Conservation (phyloP, 2,888 invertebrate genomes). For the Pseudanteris insignis region DNA sequence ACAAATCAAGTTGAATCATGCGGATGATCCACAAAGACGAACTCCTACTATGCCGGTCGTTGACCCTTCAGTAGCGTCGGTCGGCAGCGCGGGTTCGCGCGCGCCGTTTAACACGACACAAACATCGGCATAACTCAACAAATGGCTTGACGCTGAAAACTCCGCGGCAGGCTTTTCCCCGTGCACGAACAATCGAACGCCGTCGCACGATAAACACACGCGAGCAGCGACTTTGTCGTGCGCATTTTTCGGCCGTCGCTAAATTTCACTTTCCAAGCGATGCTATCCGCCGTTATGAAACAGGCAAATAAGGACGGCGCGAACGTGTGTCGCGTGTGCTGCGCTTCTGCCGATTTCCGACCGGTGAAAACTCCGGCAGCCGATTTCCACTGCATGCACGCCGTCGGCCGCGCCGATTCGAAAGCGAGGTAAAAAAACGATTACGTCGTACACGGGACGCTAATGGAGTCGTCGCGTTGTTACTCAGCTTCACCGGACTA, state of each 20-base stretch:
- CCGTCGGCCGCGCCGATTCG: neutral
- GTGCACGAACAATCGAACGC: conserved; percentile 19
- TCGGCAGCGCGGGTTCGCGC: conserved; percentile 21
- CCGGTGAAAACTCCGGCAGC: neutral
- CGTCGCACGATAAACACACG: conserved; percentile 25
- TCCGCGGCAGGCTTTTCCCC: neutral
- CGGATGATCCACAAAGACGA: conserved; percentile 36
- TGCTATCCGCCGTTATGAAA: conserved; percentile 26
- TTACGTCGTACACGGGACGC: neutral
- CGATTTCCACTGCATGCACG: neutral
- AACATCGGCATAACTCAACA: conserved; percentile 29
- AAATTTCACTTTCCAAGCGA: conserved; percentile 24
- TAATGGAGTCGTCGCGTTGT: neutral
- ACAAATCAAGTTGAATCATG: conserved; percentile 35
- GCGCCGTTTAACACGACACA: conserved; percentile 12
- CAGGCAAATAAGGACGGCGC: conserved; percentile 11
- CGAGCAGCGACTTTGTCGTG: conserved; percentile 21
- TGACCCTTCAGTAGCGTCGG: conserved; percentile 25
- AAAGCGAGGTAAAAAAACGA: neutral
- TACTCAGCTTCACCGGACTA: neutral
- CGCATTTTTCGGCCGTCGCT: conserved; percentile 18
- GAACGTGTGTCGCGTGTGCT: conserved; percentile 2
- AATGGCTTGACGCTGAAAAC: conserved; percentile 10
- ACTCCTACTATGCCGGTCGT: conserved; percentile 20
- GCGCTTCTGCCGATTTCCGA: conserved; percentile 5